Base-by-base conservation (phyloP, 2,888 invertebrate species). In the Cyclophora punctaria region DNA sequence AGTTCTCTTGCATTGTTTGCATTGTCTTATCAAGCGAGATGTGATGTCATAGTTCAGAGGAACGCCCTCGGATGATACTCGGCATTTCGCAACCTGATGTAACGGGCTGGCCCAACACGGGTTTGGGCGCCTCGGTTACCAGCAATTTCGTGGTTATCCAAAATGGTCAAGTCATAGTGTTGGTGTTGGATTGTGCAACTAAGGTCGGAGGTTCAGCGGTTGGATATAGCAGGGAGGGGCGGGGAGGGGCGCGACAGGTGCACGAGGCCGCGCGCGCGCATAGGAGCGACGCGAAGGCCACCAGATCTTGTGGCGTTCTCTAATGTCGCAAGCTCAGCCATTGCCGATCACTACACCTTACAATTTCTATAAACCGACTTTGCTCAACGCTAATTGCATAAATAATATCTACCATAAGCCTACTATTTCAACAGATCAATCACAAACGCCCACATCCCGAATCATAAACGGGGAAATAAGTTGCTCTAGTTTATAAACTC, bases 21-120 rank as follows among this genome's bases (percentile, higher is more conserved):
- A 78, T 82, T 81, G 80, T 81, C 76, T 83, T 79, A 77, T 60
- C 56, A 53, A 34, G 60, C 63, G 53, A 61, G 52, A 59, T 69
- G 70, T 80, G 78, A 80, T 76, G 83, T 80, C 83, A 84, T 81
- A 81, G 84, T 78, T 79, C 78, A 82, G 68, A 76, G 74, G 69
- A 78, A 79, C 74, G 77, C 75, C 73, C 67, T 75, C 69, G 62
- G 59, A 64, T 62, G 66, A 69, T 65, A 61, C 59, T 60, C 58
- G 64, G 50, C 51, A 59, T 83, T 81, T 84, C 71, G 79, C 82
- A 83, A 84, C 59, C 59, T 64, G 69, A 77, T 65, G 64, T 61
- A 63, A 57, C 59, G 50, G 58, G 50, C 46, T 48, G 51, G 49
- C 5, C 37, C 37, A 37, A 50, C 51, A 58, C 55, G 53, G 58